These are phyloP conservation scores for Urocolius indicus DNA, from an alignment of 2,113 vertebrate species.

Conservation along the genomic window DNA sequence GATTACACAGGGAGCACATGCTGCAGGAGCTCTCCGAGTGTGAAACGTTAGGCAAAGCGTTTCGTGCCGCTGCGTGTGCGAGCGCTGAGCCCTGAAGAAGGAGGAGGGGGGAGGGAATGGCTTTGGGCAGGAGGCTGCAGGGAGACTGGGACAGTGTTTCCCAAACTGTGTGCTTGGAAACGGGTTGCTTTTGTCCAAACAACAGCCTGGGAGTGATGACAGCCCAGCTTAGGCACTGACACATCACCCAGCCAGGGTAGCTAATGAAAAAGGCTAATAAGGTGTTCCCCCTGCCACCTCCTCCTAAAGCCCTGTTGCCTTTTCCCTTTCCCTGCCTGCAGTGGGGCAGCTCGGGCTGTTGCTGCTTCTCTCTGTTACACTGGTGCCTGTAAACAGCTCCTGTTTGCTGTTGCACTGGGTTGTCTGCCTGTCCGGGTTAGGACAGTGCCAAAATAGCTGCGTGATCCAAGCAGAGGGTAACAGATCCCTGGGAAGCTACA, in stretches of 20 bases:
- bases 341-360: rapidly evolving
- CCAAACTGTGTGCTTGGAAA: background rate
- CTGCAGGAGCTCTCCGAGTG: conserved; percentile 17
- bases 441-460: background rate
- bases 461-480: background rate
- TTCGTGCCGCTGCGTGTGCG: background rate
- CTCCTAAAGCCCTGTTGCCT: background rate
- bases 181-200: background rate
- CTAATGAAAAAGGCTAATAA: background rate
- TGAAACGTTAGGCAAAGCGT: conserved; percentile 31
- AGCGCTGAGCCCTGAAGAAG: background rate
- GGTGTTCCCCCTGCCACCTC: background rate
- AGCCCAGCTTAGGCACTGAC: background rate
- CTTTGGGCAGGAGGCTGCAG: rapidly evolving
- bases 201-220: background rate
- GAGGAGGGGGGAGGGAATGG: rapidly evolving
- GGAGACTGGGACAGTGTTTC: background rate
- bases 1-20: background rate
- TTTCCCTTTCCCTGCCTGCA: rapidly evolving
- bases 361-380: rapidly evolving
- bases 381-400: rapidly evolving
- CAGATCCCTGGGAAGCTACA: background rate
- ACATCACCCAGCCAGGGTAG: background rate
- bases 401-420: background rate
- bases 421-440: background rate